A percentile compares a stretch with the other conserved stretches of the same genome.
These are phyloP conservation scores for Dioctria rufipes DNA, from an alignment of 2,888 invertebrate genomes.

Conservation along the genomic window DNA sequence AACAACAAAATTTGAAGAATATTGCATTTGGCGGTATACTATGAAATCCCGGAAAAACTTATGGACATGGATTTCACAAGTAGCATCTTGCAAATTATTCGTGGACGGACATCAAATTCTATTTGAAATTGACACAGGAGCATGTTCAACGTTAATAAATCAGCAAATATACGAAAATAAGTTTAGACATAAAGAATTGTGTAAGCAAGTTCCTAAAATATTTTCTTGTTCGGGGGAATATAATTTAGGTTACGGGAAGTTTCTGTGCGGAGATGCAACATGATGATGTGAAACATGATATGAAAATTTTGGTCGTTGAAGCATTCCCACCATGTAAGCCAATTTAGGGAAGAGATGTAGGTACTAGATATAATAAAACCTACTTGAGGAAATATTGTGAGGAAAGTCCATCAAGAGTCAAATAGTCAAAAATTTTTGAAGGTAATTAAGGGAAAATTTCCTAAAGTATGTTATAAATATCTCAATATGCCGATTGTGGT, in stretches of 20 bases:
- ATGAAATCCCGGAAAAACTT: background rate
- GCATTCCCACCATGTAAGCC: background rate
- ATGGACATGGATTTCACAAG: too few relatives aligned
- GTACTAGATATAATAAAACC: background rate
- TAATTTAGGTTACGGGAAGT: background rate
- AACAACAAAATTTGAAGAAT: background rate
- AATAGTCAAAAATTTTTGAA: background rate
- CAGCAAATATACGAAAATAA: background rate
- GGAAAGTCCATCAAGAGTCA: background rate
- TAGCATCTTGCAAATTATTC: too few relatives aligned
- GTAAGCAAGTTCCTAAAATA: background rate
- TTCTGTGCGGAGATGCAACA: background rate
- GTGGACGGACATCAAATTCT: background rate
- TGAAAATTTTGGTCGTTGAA: too few relatives aligned
- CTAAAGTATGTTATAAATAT: background rate
- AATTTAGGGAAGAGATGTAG: background rate
- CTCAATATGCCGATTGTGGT: conserved; percentile 1
- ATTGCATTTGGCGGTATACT: background rate
- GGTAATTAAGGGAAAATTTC: too few relatives aligned
- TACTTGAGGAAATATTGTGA: background rate
- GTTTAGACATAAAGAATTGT: background rate
- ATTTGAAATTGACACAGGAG: background rate
- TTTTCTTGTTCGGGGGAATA: background rate
- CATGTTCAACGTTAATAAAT: background rate
- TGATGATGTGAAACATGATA: too few relatives aligned